Conservation (phyloP, 2,113 vertebrate genomes). For the Sisor rabdophorus region DNA sequence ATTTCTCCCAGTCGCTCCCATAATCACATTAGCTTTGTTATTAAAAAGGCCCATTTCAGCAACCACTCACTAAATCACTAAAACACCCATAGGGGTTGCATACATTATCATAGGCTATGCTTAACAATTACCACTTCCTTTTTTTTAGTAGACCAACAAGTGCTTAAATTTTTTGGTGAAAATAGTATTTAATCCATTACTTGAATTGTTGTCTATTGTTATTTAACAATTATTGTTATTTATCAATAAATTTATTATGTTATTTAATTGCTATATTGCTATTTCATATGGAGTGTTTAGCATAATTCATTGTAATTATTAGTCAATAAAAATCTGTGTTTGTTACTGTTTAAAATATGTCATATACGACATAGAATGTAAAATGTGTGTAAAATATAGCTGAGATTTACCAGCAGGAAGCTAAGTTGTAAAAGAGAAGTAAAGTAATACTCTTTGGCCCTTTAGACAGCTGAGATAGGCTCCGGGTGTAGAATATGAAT, state of each 20-base stretch:
- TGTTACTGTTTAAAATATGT: not conserved
- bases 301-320: too few relatives aligned
- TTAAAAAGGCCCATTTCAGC: constrained; percentile 90
- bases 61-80: constrained; percentile 91
- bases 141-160: not conserved
- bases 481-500: too few relatives aligned
- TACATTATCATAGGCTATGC: constrained; percentile 83
- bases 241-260: too few relatives aligned
- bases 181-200: not conserved
- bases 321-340: too few relatives aligned
- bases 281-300: too few relatives aligned
- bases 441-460: not conserved
- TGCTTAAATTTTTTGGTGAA: constrained; percentile 2
- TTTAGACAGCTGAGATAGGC: too few relatives aligned
- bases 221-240: not conserved
- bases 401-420: constrained; percentile 55
- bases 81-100: constrained; percentile 93
- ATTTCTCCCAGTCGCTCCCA: constrained; percentile 91
- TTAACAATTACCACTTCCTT: constrained; percentile 67
- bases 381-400: constrained; percentile 54
- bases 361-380: constrained; percentile 43
- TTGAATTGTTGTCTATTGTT: not conserved
- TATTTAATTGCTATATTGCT: too few relatives aligned
- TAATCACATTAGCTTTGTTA: constrained; percentile 99
- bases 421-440: constrained; percentile 33